Evolutionary conservation across 2,888 invertebrate genomes (phyloP).

Genomic region (Cacoxenus indagator): DNA sequence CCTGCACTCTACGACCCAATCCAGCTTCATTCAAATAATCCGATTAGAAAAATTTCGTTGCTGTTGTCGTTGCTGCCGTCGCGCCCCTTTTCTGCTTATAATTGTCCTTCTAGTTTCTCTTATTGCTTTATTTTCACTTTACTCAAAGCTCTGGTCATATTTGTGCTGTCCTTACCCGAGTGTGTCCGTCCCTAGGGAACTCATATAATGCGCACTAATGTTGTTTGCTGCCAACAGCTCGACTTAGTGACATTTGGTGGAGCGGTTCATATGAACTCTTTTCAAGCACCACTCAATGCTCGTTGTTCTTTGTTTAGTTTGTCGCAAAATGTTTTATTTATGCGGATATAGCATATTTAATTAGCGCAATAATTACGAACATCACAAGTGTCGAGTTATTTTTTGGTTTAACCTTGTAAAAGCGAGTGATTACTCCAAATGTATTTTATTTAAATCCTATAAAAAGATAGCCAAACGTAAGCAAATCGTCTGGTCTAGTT

Average conservation of each 20-base stretch:
- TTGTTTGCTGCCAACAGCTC: slow-evolving; percentile 53
- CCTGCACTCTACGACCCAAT: neutral
- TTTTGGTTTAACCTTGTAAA: neutral
- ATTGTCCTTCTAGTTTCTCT: neutral
- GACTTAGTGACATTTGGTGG: slow-evolving; percentile 22
- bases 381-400: slow-evolving; percentile 9
- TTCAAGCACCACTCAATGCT: neutral
- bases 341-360: slow-evolving; percentile 49
- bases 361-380: slow-evolving; percentile 51
- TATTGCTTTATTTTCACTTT: slow-evolving; percentile 41
- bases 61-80: neutral
- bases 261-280: neutral
- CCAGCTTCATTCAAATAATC: slow-evolving; percentile 42
- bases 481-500: too few relatives aligned
- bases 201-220: slow-evolving; percentile 65
- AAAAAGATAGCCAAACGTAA: too few relatives aligned
- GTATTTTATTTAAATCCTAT: too few relatives aligned
- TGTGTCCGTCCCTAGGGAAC: slow-evolving; percentile 45
- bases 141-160: neutral
- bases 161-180: slow-evolving; percentile 17
- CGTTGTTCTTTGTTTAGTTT: neutral
- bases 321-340: slow-evolving; percentile 6
- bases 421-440: neutral
- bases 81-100: neutral
- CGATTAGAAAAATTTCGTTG: slow-evolving; percentile 59